Percentiles rank a stretch among this genome's conserved stretches.
These are phyloP conservation scores for Grapholita molesta DNA, from an alignment of 1,140 invertebrate genomes.

Conservation along the genomic window DNA sequence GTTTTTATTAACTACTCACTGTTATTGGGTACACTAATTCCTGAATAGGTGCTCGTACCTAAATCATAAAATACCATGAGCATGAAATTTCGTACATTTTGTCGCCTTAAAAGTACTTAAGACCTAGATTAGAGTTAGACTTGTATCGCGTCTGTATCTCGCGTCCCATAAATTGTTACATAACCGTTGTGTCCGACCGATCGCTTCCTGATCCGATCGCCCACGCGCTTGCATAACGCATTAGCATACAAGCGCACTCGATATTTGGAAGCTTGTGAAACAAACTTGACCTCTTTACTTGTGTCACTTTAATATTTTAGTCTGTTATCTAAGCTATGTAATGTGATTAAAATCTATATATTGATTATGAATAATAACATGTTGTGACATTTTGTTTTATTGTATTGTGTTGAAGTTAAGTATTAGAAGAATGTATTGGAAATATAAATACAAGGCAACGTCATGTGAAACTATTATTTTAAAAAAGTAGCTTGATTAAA, in stretches of 20 bases:
- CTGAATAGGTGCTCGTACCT: too few species aligned
- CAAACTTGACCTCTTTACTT: constrained; percentile 5
- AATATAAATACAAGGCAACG: too few species aligned
- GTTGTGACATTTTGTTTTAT: neutral
- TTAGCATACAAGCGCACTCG: constrained; percentile 14
- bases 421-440: too few species aligned
- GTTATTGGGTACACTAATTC: too few species aligned
- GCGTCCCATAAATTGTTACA: neutral
- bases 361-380: neutral
- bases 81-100: too few species aligned
- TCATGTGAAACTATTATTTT: too few species aligned
- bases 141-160: neutral
- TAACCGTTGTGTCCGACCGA: neutral
- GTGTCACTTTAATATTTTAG: neutral
- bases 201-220: constrained; percentile 15
- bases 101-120: neutral
- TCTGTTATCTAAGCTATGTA: neutral
- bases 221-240: constrained; percentile 8
- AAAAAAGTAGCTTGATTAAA: too few species aligned
- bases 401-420: neutral
- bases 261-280: constrained; percentile 17
- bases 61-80: too few species aligned
- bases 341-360: neutral
- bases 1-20: too few species aligned
- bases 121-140: neutral